phyloP scores from a whole-genome alignment of 2,113 vertebrate species.

The Peucedramus taeniatus region DNA sequence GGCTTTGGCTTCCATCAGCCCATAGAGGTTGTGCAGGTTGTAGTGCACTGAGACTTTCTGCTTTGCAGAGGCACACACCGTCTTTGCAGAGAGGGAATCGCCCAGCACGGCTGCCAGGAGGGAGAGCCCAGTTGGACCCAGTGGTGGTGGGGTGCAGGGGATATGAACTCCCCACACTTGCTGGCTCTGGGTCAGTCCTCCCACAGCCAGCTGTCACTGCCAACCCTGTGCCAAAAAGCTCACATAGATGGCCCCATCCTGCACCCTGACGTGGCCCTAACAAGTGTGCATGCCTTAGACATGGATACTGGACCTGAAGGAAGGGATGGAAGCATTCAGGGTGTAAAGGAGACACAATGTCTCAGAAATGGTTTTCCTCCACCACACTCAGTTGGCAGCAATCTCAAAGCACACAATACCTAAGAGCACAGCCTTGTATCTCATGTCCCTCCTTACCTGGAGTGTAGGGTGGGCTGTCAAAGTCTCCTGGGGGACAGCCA shows the following conservation, averaged over 20 bases:
- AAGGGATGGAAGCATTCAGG: neutral
- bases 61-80: conserved; percentile 69
- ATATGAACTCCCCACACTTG: fast-evolving
- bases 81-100: conserved; percentile 62
- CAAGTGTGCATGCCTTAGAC: neutral
- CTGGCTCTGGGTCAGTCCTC: neutral
- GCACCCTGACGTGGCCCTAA: neutral
- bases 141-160: neutral
- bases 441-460: conserved; percentile 68
- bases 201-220: neutral
- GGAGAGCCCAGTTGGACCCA: neutral
- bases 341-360: neutral
- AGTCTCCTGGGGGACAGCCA: conserved; percentile 75
- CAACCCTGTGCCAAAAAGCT: neutral
- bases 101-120: conserved; percentile 67
- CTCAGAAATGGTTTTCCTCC: neutral
- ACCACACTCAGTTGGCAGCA: fast-evolving
- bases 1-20: conserved; percentile 79
- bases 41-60: conserved; percentile 73
- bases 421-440: neutral
- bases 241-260: neutral
- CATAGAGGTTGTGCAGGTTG: conserved; percentile 79
- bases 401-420: neutral
- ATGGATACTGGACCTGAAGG: fast-evolving
- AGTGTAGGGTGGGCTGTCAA: conserved; percentile 82